These are phyloP conservation scores for Charaxes varanes DNA, from an alignment of 1,140 invertebrate species.

Conservation along the genomic window DNA sequence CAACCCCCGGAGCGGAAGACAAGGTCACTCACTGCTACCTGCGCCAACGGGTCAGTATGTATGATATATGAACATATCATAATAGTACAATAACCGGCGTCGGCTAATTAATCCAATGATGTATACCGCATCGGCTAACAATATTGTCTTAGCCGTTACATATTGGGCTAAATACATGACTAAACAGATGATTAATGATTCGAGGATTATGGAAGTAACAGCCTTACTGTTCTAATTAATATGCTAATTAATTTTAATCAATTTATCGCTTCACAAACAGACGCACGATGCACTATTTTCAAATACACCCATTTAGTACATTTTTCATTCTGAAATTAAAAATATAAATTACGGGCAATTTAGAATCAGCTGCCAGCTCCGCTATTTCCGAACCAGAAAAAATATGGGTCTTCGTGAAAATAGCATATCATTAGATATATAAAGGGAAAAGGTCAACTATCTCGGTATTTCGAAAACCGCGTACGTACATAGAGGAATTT, in stretches of 20 bases:
- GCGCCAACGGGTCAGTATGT: too few relatives aligned
- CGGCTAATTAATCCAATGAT: conserved; percentile 26
- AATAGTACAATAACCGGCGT: conserved; percentile 8
- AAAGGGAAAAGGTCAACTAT: too few relatives aligned
- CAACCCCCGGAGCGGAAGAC: too few relatives aligned
- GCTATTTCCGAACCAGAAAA: too few relatives aligned
- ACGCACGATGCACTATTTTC: not conserved
- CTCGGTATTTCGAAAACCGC: too few relatives aligned
- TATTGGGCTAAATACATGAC: conserved; percentile 34
- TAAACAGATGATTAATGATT: conserved; percentile 37
- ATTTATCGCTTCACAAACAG: conserved; percentile 4
- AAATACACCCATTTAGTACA: conserved; percentile 1
- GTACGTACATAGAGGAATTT: too few relatives aligned
- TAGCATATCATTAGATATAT: too few relatives aligned
- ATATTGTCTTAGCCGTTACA: conserved; percentile 31
- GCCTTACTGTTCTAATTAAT: conserved; percentile 18
- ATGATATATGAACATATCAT: too few relatives aligned
- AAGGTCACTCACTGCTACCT: too few relatives aligned
- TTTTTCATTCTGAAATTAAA: not conserved
- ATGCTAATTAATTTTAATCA: conserved; percentile 12
- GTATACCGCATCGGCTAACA: conserved; percentile 29
- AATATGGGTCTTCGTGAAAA: too few relatives aligned
- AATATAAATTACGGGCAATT: not conserved
- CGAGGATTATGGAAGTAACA: conserved; percentile 21
- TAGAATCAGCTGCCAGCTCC: too few relatives aligned